Conservation (phyloP, 2,113 vertebrate species). For the Pollachius pollachius region DNA sequence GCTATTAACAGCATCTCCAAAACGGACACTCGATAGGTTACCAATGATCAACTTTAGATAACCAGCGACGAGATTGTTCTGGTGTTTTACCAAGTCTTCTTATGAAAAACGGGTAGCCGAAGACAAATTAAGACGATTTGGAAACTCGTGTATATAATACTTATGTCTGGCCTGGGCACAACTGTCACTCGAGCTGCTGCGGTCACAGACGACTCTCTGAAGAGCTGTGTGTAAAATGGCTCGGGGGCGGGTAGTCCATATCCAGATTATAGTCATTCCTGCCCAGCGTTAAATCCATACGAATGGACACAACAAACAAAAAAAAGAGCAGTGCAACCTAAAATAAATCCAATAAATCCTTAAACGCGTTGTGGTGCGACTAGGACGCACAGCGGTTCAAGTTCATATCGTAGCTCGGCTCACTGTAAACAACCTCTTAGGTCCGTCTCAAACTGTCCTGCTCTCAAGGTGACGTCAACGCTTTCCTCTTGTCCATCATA, state of each 20-base stretch:
- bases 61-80: too few relatives aligned
- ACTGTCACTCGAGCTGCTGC: background rate
- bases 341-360: too few relatives aligned
- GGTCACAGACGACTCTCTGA: background rate
- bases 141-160: too few relatives aligned
- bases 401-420: too few relatives aligned
- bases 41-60: slow-evolving; percentile 30
- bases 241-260: slow-evolving; percentile 11
- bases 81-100: too few relatives aligned
- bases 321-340: too few relatives aligned
- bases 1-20: slow-evolving; percentile 51
- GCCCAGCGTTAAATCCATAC: slow-evolving; percentile 11
- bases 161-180: too few relatives aligned
- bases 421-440: background rate
- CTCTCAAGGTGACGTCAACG: background rate
- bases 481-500: background rate
- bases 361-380: too few relatives aligned
- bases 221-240: slow-evolving; percentile 14
- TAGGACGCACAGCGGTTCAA: too few relatives aligned
- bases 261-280: background rate
- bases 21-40: slow-evolving; percentile 38
- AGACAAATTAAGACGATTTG: too few relatives aligned
- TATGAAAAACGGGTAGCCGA: too few relatives aligned
- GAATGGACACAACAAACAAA: background rate
- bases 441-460: background rate